Evolutionary conservation across 2,888 invertebrate species (phyloP), one percentile per base, ranked within the genome.

Genomic region (Apoderus coryli): DNA sequence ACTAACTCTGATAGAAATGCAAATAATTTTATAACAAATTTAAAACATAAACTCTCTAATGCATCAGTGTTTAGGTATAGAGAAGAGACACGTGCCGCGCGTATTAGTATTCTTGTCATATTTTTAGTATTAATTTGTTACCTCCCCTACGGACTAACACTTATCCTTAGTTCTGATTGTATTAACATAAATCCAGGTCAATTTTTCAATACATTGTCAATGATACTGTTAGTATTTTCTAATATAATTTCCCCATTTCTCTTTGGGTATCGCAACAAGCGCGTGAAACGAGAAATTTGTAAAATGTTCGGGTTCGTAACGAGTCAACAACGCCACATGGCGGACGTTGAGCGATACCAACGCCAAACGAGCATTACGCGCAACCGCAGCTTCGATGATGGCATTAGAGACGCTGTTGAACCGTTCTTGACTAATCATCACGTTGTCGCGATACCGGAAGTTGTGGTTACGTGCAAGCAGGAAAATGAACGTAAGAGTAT

Each of bases 51-150:
- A 30, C 77, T 88, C 39, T 81, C 85, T 38, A 84, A 85, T 52
- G 82, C 82, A 15, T 80, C 81, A 25, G 64, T 82, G 37, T 84
- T 85, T 58, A 69, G 77, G 48, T 84, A 86, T 53, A 67, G 85
- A 31, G 89, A 89, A 53, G 89, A 89, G 60, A 81, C 85, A 42
- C 70, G 86, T 40, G 85, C 89, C 2, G 89, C 86, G 5, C 75
- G 85, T 41, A 84, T 89, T 29, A 85, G 85, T 49, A 74, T 76
- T 27, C 56, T 81, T 38, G 81, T 82, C 38, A 71, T 80, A 49
- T 67, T 78, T 19, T 76, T 81, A 57, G 72, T 59, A 10, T 44
- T 64, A 2, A 56, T 65, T 3, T 63, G 65, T 39, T 71, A 69
- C 29, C 48, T 64, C 16, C 64, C 65, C 2, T 59, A 57, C 39